Evolutionary conservation across 1,140 invertebrate genomes (phyloP).

Genomic region (Penaeus vannamei): DNA sequence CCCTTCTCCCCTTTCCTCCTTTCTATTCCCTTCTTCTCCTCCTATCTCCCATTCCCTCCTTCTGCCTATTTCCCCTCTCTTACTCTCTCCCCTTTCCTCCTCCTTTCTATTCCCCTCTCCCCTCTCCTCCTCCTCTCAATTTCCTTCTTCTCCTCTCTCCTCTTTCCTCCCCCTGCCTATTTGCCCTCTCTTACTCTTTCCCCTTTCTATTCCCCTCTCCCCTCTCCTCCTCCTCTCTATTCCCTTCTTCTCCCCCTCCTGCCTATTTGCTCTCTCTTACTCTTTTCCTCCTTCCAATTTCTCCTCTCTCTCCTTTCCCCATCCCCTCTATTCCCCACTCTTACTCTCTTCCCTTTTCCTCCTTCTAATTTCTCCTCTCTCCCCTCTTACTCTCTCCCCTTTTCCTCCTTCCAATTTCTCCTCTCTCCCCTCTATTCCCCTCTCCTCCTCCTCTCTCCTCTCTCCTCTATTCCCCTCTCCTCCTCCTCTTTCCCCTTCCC

Average conservation of each 20-base stretch:
- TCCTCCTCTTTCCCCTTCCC: not conserved
- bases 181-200: too few relatives aligned
- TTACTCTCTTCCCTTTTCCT: not conserved
- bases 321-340: not conserved
- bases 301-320: not conserved
- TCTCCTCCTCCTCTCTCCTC: conserved; percentile 7
- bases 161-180: too few relatives aligned
- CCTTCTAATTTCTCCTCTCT: not conserved
- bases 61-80: too few relatives aligned
- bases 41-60: too few relatives aligned
- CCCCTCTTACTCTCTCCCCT: conserved; percentile 5
- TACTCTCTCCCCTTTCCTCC: too few relatives aligned
- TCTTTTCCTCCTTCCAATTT: not conserved
- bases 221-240: not conserved
- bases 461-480: not conserved
- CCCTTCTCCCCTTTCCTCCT: too few relatives aligned
- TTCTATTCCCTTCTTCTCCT: too few relatives aligned
- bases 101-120: too few relatives aligned
- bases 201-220: not conserved
- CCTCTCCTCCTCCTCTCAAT: too few relatives aligned
- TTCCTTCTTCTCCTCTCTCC: too few relatives aligned
- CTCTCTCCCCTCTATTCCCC: conserved; percentile 12
- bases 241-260: not conserved
- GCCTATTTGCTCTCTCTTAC: not conserved
- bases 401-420: not conserved